Base-by-base conservation (phyloP, 1,140 invertebrate species). In the Drosophila malerkotliana region DNA sequence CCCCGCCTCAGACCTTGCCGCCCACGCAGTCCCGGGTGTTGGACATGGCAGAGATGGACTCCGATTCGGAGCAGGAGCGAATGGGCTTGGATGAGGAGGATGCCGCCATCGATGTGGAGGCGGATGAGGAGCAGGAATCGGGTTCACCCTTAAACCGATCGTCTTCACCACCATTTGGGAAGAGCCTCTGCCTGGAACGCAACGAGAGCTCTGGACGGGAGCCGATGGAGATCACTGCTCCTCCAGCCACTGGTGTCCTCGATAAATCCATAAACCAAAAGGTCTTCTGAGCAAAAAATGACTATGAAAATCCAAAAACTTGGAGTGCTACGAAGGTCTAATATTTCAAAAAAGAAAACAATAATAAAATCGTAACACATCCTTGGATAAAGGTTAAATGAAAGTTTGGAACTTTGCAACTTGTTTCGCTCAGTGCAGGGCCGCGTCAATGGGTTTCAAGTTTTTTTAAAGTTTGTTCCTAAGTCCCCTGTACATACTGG, bases 381-480 rank as follows among this genome's bases (percentile, higher is more conserved):
- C 10, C 34, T 37, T 12, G 34, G 12, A 37, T 37, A 37, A 37
- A 37, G 4, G 4, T n/a, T 37, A 37, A n/a, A 37, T 37, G 12
- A 4, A 37, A 37, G 9, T 32, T 32, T 32, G 32, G 3, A 32
- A 32, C 32, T 34, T 34, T 34, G 14, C 1, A 41, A 41, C n/a
- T 44, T 44, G 2, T 30, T 34, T 45, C 56, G 58, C 60, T 76
- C 72, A 72, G 60, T 62, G 64, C 53, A 54, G 57, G 52, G 55
- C 69, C 82, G 55, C 78, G 76, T 55, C 66, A 75, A 85, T 87
- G 78, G 82, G 82, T 85, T 85, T 85, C 82, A 84, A 73, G 54
- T 21, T 85, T 87, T 78, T 87, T 48, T 53, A 82, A 78, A 87
- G 74, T 85, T 85, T 75, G 82, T 87, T 85, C 82, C 82, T 87